phyloP scores from a whole-genome alignment of 37 sponge, comb jelly and placozoan genomes.

The Theonella swinhoei region DNA sequence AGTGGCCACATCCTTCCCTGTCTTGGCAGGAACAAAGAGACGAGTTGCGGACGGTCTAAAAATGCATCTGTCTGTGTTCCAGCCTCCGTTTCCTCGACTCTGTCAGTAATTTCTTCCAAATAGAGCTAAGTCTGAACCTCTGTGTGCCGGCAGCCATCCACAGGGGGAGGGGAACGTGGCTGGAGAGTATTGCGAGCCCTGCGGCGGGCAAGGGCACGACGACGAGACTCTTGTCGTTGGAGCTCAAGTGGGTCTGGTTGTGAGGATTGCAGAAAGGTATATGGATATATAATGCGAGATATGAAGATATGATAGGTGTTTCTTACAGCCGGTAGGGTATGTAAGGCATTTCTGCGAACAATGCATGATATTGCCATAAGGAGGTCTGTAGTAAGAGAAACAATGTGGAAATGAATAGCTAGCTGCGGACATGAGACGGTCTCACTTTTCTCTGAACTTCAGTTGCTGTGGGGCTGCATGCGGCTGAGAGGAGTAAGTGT shows the following conservation, averaged over 20 bases:
- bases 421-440: too few relatives aligned
- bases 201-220: constrained; percentile 80
- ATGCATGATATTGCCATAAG: constrained; percentile 95
- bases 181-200: constrained; percentile 82
- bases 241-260: constrained; percentile 94
- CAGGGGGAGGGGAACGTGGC: constrained; percentile 82
- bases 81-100: constrained; percentile 93
- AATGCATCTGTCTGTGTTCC: constrained; percentile 97
- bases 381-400: not conserved
- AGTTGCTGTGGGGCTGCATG: constrained; percentile 73
- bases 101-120: constrained; percentile 92
- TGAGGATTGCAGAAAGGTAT: constrained; percentile 60
- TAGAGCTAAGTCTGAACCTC: constrained; percentile 98
- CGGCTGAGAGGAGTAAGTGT: constrained; percentile 96
- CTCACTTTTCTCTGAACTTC: constrained; percentile 71
- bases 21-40: constrained; percentile 96
- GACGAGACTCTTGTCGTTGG: constrained; percentile 87
- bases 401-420: too few relatives aligned
- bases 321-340: constrained; percentile 89
- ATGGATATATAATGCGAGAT: not conserved
- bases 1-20: constrained; percentile 91
- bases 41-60: constrained; percentile 96
- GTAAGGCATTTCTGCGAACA: constrained; percentile 92
- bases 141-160: constrained; percentile 94
- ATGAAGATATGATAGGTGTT: not conserved